Evolutionary conservation across 2,888 invertebrate genomes (phyloP).

Genomic region (Metallyticus violacea): DNA sequence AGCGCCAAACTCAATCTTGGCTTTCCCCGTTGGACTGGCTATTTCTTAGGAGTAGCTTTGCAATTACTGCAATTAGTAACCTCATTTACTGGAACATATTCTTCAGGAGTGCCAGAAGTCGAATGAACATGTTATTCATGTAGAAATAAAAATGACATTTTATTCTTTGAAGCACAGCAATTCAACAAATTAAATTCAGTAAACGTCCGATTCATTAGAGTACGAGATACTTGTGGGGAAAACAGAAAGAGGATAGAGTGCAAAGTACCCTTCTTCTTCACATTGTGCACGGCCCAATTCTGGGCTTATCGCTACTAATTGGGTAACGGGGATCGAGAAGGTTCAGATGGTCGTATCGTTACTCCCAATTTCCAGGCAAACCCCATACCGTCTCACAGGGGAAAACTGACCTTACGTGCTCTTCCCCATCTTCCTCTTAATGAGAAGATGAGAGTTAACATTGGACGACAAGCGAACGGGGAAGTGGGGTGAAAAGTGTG

Average conservation of each 20-base stretch:
- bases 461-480: background rate
- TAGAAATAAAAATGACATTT: too few relatives aligned
- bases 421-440: background rate
- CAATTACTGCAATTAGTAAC: too few relatives aligned
- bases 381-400: background rate
- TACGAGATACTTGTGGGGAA: background rate
- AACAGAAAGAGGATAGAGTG: background rate
- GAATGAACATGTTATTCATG: too few relatives aligned
- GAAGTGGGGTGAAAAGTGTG: background rate
- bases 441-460: background rate
- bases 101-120: too few relatives aligned
- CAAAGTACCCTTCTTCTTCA: background rate
- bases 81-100: too few relatives aligned
- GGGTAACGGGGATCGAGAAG: background rate
- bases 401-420: background rate
- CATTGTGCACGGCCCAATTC: background rate
- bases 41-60: too few relatives aligned
- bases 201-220: background rate
- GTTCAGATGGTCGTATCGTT: constrained; percentile 2
- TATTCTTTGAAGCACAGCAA: too few relatives aligned
- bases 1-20: too few relatives aligned
- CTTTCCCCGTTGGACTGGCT: too few relatives aligned
- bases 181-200: background rate
- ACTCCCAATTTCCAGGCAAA: background rate
- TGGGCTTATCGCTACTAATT: background rate